Conservation (phyloP, 2,888 invertebrate species). For the Allophyes oxyacanthae region DNA sequence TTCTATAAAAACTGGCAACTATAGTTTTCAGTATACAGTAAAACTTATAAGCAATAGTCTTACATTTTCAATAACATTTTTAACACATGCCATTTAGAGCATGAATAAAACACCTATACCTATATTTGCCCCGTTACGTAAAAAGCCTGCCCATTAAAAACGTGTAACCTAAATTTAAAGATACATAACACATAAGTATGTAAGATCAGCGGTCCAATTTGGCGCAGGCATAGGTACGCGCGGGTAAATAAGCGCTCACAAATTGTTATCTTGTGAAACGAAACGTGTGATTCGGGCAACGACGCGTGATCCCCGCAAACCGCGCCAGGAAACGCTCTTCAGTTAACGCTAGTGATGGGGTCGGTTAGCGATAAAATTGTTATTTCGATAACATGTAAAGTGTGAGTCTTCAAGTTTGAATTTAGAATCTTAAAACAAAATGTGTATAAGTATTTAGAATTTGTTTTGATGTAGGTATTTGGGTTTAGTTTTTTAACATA, state of each 20-base stretch:
- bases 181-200: slow-evolving; percentile 52
- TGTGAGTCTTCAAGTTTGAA: neutral
- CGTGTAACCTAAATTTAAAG: slow-evolving; percentile 55
- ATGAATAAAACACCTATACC: no score
- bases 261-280: slow-evolving; percentile 90
- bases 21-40: no score
- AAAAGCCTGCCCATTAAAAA: slow-evolving; percentile 34
- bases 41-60: no score
- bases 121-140: slow-evolving; percentile 7
- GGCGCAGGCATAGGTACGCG: slow-evolving; percentile 75
- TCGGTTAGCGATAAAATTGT: slow-evolving; percentile 35
- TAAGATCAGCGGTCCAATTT: slow-evolving; percentile 76
- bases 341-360: slow-evolving; percentile 75
- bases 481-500: no score
- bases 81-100: no score
- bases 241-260: slow-evolving; percentile 87
- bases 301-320: slow-evolving; percentile 83
- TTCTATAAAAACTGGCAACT: no score
- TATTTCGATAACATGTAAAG: no score
- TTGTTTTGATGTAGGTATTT: no score
- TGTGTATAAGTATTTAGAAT: neutral
- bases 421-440: neutral
- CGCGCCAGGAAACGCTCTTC: slow-evolving; percentile 82
- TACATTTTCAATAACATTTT: no score
- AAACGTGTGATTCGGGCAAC: slow-evolving; percentile 88